A percentile compares a stretch with the other conserved stretches of the same genome.
Evolutionary conservation across 2,113 vertebrate genomes (phyloP).

Genomic region (Hoplias malabaricus): DNA sequence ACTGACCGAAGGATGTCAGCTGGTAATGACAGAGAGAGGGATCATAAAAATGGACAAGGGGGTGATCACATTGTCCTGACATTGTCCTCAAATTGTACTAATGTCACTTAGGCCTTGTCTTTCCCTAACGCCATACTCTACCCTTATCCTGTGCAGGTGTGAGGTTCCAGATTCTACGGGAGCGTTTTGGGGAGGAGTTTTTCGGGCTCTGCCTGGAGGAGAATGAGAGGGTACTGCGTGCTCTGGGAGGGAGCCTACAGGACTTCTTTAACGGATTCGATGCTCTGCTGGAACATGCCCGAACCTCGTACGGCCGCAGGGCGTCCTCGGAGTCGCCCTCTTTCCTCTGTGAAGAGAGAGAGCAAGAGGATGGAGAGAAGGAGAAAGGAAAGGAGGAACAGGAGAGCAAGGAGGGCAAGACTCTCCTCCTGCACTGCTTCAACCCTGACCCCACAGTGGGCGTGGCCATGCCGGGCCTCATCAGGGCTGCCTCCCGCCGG

Average conservation of each 20-base stretch:
- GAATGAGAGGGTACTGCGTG: constrained; percentile 93
- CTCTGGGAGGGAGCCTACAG: constrained; percentile 91
- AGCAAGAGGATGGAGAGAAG: constrained; percentile 55
- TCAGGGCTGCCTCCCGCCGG: constrained; percentile 89
- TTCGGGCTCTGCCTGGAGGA: constrained; percentile 95
- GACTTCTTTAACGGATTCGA: constrained; percentile 99
- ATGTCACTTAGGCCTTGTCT: too few relatives aligned
- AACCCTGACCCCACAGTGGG: constrained; percentile 89
- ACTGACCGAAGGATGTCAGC: background rate
- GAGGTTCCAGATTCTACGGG: constrained; percentile 89
- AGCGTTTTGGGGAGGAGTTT: constrained; percentile 93
- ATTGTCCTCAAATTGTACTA: background rate
- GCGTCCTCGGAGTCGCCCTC: constrained; percentile 91
- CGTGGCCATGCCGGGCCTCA: constrained; percentile 91
- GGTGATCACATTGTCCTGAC: background rate
- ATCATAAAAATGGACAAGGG: background rate
- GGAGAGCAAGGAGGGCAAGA: constrained; percentile 67
- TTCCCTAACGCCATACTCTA: too few relatives aligned
- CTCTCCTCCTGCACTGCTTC: constrained; percentile 90
- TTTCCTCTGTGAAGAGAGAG: constrained; percentile 89
- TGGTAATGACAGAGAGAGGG: too few relatives aligned
- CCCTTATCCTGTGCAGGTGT: too few relatives aligned
- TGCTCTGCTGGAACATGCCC: constrained; percentile 93
- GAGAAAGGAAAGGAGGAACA: too few relatives aligned
- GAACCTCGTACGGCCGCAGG: constrained; percentile 91